Base-by-base conservation (phyloP, 2,888 invertebrate genomes). In the Tipula helvola region DNA sequence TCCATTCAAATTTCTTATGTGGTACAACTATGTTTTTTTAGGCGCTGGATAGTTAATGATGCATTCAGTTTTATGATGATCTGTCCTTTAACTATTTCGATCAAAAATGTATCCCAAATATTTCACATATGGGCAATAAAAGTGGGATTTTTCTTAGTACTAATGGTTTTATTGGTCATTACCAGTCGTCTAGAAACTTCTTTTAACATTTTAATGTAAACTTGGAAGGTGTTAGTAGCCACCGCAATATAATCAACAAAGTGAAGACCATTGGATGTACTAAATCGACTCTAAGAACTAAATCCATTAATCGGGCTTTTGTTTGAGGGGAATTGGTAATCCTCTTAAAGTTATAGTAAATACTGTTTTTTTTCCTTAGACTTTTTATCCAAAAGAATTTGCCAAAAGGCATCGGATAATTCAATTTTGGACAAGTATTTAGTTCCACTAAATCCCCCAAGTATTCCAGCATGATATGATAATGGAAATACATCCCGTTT, bases 371-470 rank as follows among this genome's bases (percentile, higher is more conserved):
- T 88, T 18, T 86, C 86, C 18, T 87, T 87, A 28, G 52, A 41
- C 5, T 86, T 39, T 10, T 84, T 12, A 5, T 86, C 86, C 83
- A 89, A 44, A 0, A 88, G 87, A 0, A 90, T 87, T 87, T 90
- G 89, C 89, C 89, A 89, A 87, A 89, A 90, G 0, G 89, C 90
- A 18, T 89, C 88, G 28, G 89, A 89, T 12, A 89, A 87, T 86
- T 89, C 89, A 12, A 89, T 86, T 0, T 87, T 87, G 1, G 87
- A 87, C 5, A 89, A 83, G 44, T 87, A 89, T 5, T 87, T 83
- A 1, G 88, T 87, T 4, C 87, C 85, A 52, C 87, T n/a, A 3
- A 89, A 87, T 36, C 88, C 87, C 8, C 88, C 87, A 36, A 89
- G 86, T 0, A 88, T 87, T 0, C 86, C 71, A 1, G 18, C 84